Evolutionary conservation across 2,113 vertebrate genomes (phyloP), one percentile per base, ranked within the genome.

Genomic region (Hepsetus odoe): DNA sequence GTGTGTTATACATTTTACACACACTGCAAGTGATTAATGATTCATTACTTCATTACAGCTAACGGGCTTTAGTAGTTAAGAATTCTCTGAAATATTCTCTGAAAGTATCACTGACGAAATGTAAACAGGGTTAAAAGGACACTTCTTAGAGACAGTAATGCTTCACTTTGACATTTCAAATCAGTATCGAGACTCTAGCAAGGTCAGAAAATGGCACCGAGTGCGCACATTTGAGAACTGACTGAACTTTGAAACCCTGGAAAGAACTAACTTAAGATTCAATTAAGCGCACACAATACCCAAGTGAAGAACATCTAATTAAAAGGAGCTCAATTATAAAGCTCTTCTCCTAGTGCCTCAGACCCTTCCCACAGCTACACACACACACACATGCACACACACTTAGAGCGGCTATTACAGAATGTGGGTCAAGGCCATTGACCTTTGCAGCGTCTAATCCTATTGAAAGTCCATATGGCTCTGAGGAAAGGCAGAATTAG

Each of bases 381-480:
- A 71, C 28, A 71, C 62, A 67, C 51, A 67, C 65, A 68, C 51
- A 24, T 44, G 42, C 70, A 68, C 33, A 55, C 18, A 26, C n/a
- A 61, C 26, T 11, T 24, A 51, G 74, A 58, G 67, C 62, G 68
- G 51, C 42, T 71, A 71, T 78, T 51, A 35, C 3, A 35, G 61
- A 33, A 65, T 81, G 74, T 77, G 74, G 68, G 74, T 72, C 77
- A 59, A 81, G 74, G 61, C 40, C 80, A 72, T 0, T 16, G 38
- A 33, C 51, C 59, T 76, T 67, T n/a, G 49, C 65, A 70, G 72
- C 42, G 61, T 55, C 69, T 72, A 77, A 77, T 81, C 80, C 61
- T 33, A 66, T 59, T 28, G 33, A 81, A 56, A 49, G 59, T 33
- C 68, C 58, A 76, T 65, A 72, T 51, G 26, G 35, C 66, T 59